Evolutionary conservation across 2,797 vertebrate genomes (phyloP), one percentile per base, ranked within the genome.

Genomic region (Cynopterus sphinx): DNA sequence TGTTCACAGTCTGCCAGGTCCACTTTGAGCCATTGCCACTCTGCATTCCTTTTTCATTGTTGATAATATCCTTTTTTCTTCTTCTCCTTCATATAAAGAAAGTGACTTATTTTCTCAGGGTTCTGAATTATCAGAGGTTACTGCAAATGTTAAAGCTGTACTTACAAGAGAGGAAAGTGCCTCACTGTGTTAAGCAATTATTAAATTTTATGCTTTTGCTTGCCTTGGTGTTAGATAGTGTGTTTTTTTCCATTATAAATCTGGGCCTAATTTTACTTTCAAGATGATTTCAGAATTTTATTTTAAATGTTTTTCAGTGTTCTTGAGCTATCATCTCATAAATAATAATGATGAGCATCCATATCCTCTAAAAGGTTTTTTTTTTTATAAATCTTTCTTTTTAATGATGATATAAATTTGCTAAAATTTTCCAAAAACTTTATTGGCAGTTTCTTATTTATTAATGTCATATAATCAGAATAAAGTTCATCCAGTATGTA

Each of bases 231-330:
- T 81, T 88, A 55, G 55, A 31, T 86, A 89, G 53, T 16, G 43
- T 49, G 2, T 78, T 79, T 90, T 92, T 83, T n/a, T 39, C 53
- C 55, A 46, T 75, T 94, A 57, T 78, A 96, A 90, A 96, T 77
- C 31, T 87, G 51, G 24, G 33, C 74, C 65, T 84, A 93, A 95
- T 93, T 96, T 97, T 95, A 70, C 41, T 78, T 82, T 91, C 83
- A 89, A 86, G 26, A 59, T 82, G 31, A 87, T 96, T 97, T 96
- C 84, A 93, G 87, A 93, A 81, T 95, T 92, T 87, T 96, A 39
- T 82, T 95, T 95, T 95, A 95, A 96, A 41, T 95, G 41, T 94
- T 86, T 28, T 59, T 75, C 43, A 73, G 17, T 91, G n/a, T 70
- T 61, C 93, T 92, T 95, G 70, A 49, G 49, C 31, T 91, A 7